A percentile compares a stretch with the other conserved stretches of the same genome.
These are phyloP conservation scores for Piezodorus guildinii DNA, from an alignment of 1,140 invertebrate species.

Conservation along the genomic window DNA sequence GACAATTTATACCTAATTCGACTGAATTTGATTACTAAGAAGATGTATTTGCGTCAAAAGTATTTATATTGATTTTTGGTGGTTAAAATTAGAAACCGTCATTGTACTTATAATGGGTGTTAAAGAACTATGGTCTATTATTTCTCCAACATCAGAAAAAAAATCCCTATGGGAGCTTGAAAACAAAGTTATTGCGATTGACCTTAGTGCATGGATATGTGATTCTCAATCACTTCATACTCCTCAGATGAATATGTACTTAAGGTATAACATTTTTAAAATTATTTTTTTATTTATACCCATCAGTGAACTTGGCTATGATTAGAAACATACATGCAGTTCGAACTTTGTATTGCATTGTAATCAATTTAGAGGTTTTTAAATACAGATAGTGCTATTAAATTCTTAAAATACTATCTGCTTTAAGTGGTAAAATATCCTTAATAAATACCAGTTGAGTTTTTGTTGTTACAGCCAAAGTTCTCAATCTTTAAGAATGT, in stretches of 20 bases:
- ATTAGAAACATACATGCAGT: background rate
- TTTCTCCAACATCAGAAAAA: constrained; percentile 56
- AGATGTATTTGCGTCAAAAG: too few species aligned
- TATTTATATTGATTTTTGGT: too few species aligned
- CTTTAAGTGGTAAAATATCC: too few species aligned
- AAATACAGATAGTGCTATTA: background rate
- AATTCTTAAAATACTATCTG: too few species aligned
- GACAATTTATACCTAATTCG: too few species aligned
- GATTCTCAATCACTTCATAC: constrained; percentile 57
- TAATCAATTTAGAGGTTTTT: background rate
- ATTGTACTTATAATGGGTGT: constrained; percentile 50
- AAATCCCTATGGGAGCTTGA: constrained; percentile 60
- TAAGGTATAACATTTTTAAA: too few species aligned
- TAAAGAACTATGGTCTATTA: constrained; percentile 63
- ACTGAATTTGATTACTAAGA: too few species aligned
- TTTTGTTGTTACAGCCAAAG: too few species aligned
- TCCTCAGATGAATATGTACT: constrained; percentile 57
- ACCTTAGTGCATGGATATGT: constrained; percentile 69
- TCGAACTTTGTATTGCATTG: background rate
- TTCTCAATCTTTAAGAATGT: too few species aligned
- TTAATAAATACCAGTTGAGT: too few species aligned
- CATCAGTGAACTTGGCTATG: too few species aligned
- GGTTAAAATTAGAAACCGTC: too few species aligned
- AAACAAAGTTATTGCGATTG: constrained; percentile 60
- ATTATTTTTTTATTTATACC: background rate